Conservation (phyloP, 1,140 invertebrate species). For the Diorhabda sublineata region DNA sequence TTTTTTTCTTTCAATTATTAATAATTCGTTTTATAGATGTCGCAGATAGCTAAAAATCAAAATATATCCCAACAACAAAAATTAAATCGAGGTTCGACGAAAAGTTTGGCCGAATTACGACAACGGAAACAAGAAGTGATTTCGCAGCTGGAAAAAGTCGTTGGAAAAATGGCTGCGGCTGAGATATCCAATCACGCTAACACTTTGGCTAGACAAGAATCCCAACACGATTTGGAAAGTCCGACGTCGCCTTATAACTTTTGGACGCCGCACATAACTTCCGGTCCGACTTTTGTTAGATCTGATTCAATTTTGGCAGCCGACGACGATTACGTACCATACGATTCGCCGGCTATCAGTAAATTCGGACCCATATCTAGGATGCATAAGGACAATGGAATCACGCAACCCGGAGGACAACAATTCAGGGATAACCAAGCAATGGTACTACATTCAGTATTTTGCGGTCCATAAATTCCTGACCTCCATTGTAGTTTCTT, state of each 20-base stretch:
- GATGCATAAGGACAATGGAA: conserved; percentile 51
- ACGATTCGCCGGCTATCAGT: conserved; percentile 66
- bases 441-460: conserved; percentile 25
- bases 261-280: conserved; percentile 44
- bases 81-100: conserved; percentile 35
- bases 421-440: conserved; percentile 44
- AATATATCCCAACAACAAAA: conserved; percentile 25
- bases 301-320: conserved; percentile 63
- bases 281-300: conserved; percentile 55
- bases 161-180: conserved; percentile 53
- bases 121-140: conserved; percentile 65
- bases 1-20: not conserved
- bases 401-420: conserved; percentile 30
- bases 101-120: conserved; percentile 59
- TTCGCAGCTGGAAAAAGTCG: conserved; percentile 62
- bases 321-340: conserved; percentile 71
- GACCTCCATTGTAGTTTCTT: too few species aligned
- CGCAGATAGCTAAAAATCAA: conserved; percentile 32
- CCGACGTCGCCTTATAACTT: conserved; percentile 44
- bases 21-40: not conserved
- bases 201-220: conserved; percentile 44
- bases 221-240: conserved; percentile 50
- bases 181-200: conserved; percentile 45
- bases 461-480: too few species aligned
- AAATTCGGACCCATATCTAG: conserved; percentile 81